These are phyloP conservation scores for Turritopsis rubra DNA, from an alignment of 30 jellyfish, hydroid and myxozoan species.

Conservation along the genomic window DNA sequence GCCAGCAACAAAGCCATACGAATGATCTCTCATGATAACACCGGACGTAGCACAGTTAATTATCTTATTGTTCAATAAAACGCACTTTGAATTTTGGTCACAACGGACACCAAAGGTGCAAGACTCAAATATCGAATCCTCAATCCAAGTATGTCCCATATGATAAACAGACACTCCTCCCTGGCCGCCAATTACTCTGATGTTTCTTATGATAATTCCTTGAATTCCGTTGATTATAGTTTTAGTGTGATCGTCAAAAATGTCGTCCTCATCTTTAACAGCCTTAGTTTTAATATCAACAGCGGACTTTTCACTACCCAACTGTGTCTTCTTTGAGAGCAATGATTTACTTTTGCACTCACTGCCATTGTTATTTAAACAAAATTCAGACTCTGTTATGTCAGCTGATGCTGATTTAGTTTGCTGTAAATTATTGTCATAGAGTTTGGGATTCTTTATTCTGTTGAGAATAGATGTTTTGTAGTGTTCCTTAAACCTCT, in stretches of 20 bases:
- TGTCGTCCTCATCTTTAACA: neutral
- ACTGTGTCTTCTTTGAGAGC: neutral
- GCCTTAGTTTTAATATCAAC: conserved; percentile 16
- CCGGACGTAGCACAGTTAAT: conserved; percentile 76
- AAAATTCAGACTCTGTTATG: neutral
- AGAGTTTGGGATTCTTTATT: neutral
- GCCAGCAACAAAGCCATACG: conserved; percentile 66
- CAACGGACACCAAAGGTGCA: conserved; percentile 70
- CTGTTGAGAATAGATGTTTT: neutral
- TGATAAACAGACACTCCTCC: conserved; percentile 76
- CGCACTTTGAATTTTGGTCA: conserved; percentile 52
- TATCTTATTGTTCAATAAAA: conserved; percentile 50
- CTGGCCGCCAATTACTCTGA: conserved; percentile 56
- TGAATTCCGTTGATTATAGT: conserved; percentile 27
- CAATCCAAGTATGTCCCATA: conserved; percentile 88
- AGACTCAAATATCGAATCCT: conserved; percentile 39
- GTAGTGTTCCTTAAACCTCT: conserved; percentile 42
- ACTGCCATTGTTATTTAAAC: neutral
- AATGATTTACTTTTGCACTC: conserved; percentile 1
- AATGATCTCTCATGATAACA: conserved; percentile 64
- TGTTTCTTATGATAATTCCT: conserved; percentile 54
- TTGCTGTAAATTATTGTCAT: neutral
- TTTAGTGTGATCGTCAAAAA: conserved; percentile 41
- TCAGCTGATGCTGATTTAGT: neutral
- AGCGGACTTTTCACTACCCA: conserved; percentile 10